These are phyloP conservation scores for rabbit (Oryctolagus cuniculus) DNA, from an alignment of 2,113 vertebrate genomes.

Conservation along the genomic window DNA sequence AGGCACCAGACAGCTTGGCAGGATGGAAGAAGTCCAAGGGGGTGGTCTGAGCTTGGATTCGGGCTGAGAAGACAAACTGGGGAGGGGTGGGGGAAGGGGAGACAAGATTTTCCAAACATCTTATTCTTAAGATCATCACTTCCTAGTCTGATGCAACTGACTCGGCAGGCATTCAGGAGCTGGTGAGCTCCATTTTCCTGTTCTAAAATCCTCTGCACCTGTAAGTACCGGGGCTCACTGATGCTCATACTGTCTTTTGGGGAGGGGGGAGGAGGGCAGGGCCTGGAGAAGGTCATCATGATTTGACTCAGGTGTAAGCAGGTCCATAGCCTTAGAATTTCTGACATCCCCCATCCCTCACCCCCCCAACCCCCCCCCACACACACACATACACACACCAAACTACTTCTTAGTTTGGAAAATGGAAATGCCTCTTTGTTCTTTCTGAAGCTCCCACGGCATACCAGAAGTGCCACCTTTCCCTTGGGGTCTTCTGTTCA, in stretches of 20 bases:
- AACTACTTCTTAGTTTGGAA: constrained; percentile 69
- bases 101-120: constrained; percentile 81
- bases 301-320: constrained; percentile 78
- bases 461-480: constrained; percentile 44
- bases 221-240: constrained; percentile 87
- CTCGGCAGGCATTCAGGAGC: constrained; percentile 87
- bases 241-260: constrained; percentile 76
- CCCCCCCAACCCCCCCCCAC: too few species aligned
- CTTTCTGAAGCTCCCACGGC: background rate
- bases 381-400: background rate
- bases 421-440: constrained; percentile 68
- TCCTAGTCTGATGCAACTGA: constrained; percentile 87
- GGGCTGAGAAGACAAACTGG: constrained; percentile 50
- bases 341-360: background rate
- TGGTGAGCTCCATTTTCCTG: constrained; percentile 88
- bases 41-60: constrained; percentile 55
- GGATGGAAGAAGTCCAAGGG: constrained; percentile 31
- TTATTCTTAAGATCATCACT: constrained; percentile 85
- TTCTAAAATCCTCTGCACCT: constrained; percentile 87
- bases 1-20: constrained; percentile 77
- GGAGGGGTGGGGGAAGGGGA: background rate
- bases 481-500: constrained; percentile 56
- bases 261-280: constrained; percentile 31
- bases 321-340: constrained; percentile 60
- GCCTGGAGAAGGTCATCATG: constrained; percentile 62